Evolutionary conservation across 2,888 invertebrate genomes (phyloP).

Genomic region (Mythimna loreyi): DNA sequence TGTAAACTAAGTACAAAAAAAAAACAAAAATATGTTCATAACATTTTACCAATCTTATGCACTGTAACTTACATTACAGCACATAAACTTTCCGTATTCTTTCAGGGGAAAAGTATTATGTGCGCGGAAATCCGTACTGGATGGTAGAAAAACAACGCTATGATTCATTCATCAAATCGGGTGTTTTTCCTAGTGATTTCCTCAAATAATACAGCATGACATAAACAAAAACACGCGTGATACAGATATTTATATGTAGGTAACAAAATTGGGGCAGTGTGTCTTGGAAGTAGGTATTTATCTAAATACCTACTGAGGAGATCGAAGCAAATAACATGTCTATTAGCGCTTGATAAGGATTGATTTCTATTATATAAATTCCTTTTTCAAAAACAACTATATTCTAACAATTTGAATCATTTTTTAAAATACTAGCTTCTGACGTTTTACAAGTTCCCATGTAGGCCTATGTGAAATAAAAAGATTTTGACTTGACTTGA

Average conservation of each 20-base stretch:
- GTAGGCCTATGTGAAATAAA: no score
- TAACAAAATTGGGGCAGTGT: neutral
- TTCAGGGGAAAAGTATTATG: neutral
- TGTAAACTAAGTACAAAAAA: no score
- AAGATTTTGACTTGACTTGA: no score
- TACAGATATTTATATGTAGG: neutral
- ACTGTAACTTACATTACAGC: neutral
- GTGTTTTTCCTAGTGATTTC: conserved; percentile 14
- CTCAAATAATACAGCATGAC: neutral
- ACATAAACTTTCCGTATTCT: neutral
- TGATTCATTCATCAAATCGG: conserved; percentile 6
- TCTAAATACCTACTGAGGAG: neutral
- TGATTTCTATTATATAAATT: neutral
- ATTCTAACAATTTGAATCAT: no score
- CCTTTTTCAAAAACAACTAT: neutral
- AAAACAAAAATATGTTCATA: no score
- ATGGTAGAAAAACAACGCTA: conserved; percentile 7
- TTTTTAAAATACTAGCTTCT: no score
- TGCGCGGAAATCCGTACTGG: no score
- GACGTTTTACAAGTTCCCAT: no score
- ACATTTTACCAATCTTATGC: neutral
- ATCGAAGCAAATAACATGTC: neutral
- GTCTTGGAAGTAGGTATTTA: neutral
- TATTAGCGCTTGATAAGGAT: neutral
- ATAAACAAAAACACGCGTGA: conserved; percentile 18